phyloP scores from a whole-genome alignment of 1,140 invertebrate species.

The Branchinecta lynchi region DNA sequence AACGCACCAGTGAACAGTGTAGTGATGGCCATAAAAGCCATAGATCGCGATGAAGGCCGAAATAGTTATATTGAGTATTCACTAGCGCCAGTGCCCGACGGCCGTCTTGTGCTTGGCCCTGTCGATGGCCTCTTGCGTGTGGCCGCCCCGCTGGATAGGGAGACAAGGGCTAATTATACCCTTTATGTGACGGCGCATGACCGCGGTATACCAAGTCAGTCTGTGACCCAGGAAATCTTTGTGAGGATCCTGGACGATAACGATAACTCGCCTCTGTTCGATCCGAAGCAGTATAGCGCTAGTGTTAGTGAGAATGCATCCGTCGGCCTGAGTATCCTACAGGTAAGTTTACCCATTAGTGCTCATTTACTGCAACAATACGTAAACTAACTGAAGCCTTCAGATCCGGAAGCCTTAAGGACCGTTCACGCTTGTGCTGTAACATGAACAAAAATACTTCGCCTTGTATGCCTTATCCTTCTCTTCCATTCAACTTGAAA shows the following conservation, averaged over 20 bases:
- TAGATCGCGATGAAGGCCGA: slow-evolving; percentile 78
- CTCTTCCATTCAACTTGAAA: too few species aligned
- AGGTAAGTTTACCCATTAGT: slow-evolving; percentile 37
- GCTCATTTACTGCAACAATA: background rate
- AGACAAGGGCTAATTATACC: slow-evolving; percentile 60
- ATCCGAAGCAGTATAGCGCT: slow-evolving; percentile 68
- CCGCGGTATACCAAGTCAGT: slow-evolving; percentile 63
- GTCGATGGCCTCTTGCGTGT: slow-evolving; percentile 72
- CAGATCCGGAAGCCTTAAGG: too few species aligned
- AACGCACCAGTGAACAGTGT: slow-evolving; percentile 77
- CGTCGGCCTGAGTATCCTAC: slow-evolving; percentile 72
- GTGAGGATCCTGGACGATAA: slow-evolving; percentile 77
- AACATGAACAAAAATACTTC: too few species aligned
- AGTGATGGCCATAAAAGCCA: slow-evolving; percentile 73
- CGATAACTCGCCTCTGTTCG: slow-evolving; percentile 82
- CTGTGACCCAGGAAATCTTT: slow-evolving; percentile 47
- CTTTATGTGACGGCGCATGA: slow-evolving; percentile 68
- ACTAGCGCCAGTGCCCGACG: slow-evolving; percentile 39
- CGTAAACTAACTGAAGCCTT: too few species aligned
- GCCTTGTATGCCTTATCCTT: too few species aligned
- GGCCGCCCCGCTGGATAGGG: slow-evolving; percentile 63
- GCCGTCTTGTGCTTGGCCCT: slow-evolving; percentile 64
- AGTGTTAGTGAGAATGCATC: slow-evolving; percentile 81
- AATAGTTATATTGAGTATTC: slow-evolving; percentile 86
- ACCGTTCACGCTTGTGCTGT: too few species aligned